Conservation (phyloP, 2,113 vertebrate species). For the Uria lomvia region DNA sequence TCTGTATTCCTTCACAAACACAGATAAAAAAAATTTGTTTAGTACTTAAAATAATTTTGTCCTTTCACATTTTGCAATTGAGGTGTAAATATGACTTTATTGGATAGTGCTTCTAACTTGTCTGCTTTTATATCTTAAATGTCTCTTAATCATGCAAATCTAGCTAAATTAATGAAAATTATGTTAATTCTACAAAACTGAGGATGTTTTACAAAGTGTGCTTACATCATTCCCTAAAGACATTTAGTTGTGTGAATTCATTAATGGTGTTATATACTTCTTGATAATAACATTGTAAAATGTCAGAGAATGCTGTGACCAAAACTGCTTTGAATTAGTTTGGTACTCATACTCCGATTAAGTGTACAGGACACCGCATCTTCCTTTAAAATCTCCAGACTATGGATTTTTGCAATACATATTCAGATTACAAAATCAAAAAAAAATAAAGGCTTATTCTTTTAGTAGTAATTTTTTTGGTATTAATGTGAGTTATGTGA, state of each 20-base stretch:
- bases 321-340: constrained; percentile 73
- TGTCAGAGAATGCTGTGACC: constrained; percentile 66
- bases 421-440: not conserved
- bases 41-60: not conserved
- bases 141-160: not conserved
- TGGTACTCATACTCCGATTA: constrained; percentile 38
- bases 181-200: not conserved
- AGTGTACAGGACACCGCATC: not conserved
- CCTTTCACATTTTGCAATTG: not conserved
- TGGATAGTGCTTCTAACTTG: not conserved
- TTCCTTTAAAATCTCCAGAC: not conserved
- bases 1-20: not conserved
- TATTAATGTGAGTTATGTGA: not conserved
- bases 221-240: constrained; percentile 77
- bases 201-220: constrained; percentile 8
- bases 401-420: not conserved
- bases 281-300: constrained; percentile 37
- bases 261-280: constrained; percentile 51
- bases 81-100: not conserved
- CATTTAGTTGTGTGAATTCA: constrained; percentile 71
- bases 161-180: not conserved
- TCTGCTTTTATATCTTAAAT: not conserved
- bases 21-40: not conserved
- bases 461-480: not conserved
- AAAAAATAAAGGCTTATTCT: not conserved